Percentiles rank a stretch among this genome's conserved stretches.
phyloP scores from a whole-genome alignment of 1,140 invertebrate genomes.

The Gryon sp. region DNA sequence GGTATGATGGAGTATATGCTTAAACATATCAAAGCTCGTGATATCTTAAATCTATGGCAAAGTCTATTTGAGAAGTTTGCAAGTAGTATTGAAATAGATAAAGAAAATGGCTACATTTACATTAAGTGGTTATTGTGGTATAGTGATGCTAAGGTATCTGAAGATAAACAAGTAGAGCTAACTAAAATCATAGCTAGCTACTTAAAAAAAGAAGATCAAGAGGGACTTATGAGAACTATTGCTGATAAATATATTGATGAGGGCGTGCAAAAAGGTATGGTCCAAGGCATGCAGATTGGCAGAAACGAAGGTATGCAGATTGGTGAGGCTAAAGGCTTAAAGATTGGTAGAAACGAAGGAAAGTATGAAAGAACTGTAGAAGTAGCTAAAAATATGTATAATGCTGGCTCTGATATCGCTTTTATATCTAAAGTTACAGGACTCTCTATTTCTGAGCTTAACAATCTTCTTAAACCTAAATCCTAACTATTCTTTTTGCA shows the following conservation, averaged over 20 bases:
- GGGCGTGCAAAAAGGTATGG: too few relatives aligned
- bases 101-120: slow-evolving; percentile 4
- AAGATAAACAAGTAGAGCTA: neutral
- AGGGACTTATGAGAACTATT: slow-evolving; percentile 8
- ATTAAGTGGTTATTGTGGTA: slow-evolving; percentile 10
- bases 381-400: slow-evolving; percentile 4
- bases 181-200: too few relatives aligned
- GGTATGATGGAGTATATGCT: too few relatives aligned
- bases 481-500: too few relatives aligned
- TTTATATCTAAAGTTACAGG: slow-evolving; percentile 10
- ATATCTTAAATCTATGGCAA: too few relatives aligned
- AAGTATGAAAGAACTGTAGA: too few relatives aligned
- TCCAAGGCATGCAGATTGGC: slow-evolving; percentile 1
- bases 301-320: too few relatives aligned
- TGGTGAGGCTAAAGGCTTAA: too few relatives aligned
- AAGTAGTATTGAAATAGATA: slow-evolving; percentile 12
- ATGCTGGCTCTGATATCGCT: slow-evolving; percentile 3
- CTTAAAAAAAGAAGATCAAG: slow-evolving; percentile 10
- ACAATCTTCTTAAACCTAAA: neutral
- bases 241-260: slow-evolving; percentile 12
- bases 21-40: too few relatives aligned
- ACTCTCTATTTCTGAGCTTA: neutral
- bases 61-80: slow-evolving; percentile 1
- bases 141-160: slow-evolving; percentile 8
- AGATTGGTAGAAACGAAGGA: too few relatives aligned